Evolutionary conservation across 2,888 invertebrate genomes (phyloP).

Genomic region (Maniola hyperantus): DNA sequence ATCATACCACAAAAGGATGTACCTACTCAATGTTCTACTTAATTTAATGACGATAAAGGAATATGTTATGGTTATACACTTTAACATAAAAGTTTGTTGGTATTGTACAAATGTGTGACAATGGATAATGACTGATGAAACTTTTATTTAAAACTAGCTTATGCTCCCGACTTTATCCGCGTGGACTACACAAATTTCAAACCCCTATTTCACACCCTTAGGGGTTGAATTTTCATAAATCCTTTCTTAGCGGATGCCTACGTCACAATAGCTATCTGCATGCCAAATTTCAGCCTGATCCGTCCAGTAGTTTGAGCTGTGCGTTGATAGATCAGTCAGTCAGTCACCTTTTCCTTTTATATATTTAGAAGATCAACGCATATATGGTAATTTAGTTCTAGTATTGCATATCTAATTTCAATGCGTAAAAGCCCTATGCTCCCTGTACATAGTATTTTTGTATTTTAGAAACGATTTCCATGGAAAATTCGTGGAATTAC

Average conservation of each 20-base stretch:
- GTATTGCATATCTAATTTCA: slow-evolving; percentile 3
- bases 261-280: too few species aligned
- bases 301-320: too few species aligned
- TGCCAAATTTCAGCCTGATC: too few species aligned
- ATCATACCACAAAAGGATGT: neutral
- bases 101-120: neutral
- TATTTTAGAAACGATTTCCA: neutral
- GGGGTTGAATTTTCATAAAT: too few species aligned
- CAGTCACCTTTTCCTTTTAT: too few species aligned
- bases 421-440: neutral
- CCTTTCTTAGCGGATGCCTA: too few species aligned
- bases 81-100: slow-evolving; percentile 4
- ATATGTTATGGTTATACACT: neutral
- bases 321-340: too few species aligned
- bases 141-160: slow-evolving; percentile 13
- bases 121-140: slow-evolving; percentile 12
- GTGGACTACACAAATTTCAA: too few species aligned
- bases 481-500: too few species aligned
- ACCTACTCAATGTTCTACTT: neutral
- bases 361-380: too few species aligned
- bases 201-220: too few species aligned
- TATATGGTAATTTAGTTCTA: slow-evolving; percentile 2
- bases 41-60: slow-evolving; percentile 8
- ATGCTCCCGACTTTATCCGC: too few species aligned
- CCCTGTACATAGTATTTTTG: neutral